Percentiles rank a stretch among this genome's conserved stretches.
These are phyloP conservation scores for Danio choprae DNA, from an alignment of 2,797 vertebrate species.

Conservation along the genomic window DNA sequence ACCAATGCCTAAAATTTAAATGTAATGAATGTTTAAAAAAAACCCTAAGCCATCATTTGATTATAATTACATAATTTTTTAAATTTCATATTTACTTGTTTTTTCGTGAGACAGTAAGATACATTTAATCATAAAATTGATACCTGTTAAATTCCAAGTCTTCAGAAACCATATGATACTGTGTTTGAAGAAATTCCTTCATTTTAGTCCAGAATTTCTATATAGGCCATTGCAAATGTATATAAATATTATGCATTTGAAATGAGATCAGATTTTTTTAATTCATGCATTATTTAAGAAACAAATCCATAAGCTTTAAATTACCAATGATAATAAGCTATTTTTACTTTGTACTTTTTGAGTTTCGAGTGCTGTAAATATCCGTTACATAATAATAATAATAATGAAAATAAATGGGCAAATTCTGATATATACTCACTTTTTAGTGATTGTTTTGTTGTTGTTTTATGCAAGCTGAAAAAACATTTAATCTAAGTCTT, in stretches of 20 bases:
- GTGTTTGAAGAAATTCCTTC: not conserved
- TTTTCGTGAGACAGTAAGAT: not conserved
- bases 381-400: too few relatives aligned
- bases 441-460: too few relatives aligned
- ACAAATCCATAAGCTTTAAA: not conserved
- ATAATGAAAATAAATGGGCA: not conserved
- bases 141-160: not conserved
- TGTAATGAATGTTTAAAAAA: not conserved
- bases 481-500: too few relatives aligned
- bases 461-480: not conserved
- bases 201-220: not conserved
- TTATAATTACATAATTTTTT: not conserved
- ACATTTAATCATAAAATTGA: not conserved
- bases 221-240: not conserved
- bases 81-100: not conserved
- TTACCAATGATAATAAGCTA: too few relatives aligned
- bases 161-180: not conserved
- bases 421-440: not conserved
- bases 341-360: not conserved
- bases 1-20: not conserved
- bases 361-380: not conserved
- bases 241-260: not conserved
- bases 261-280: not conserved
- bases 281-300: not conserved
- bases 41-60: not conserved